Evolutionary conservation across 1,140 invertebrate genomes (phyloP), one percentile per base, ranked within the genome.

Genomic region (Phthorimaea operculella): DNA sequence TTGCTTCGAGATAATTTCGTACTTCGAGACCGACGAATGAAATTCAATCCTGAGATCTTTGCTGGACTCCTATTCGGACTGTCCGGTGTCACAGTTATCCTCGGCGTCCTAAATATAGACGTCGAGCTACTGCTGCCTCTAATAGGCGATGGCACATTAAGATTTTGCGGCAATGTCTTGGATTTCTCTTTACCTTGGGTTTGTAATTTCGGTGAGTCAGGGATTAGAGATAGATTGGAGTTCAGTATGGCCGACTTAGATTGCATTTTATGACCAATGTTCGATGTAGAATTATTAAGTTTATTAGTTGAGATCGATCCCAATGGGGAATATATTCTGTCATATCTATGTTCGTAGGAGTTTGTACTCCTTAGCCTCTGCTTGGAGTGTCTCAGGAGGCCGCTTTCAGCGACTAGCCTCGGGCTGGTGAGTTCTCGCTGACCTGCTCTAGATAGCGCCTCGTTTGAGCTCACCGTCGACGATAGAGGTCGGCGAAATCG

Each of bases 1-100:
- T 89, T 90, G 63, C 90, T 92, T 52, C 90, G 85, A 0, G 90
- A 88, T 12, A 93, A 68, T 72, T 92, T 93, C 0, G 90, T 91
- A 61, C 91, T 92, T 63, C 92, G 89, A 1, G 91, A 91, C 42
- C 91, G 79, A 7, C 91, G 83, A 58, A 92, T 91, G 39, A 89
- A 88, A 70, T 87, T 89, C 0, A 89, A 68, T 14, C 85, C 83
- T 15, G 87, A 86, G 57, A 82, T 76, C 65, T 86, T 88, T 34
- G 87, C 87, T 6, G 87, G 76, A 62, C 82, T 78, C 59, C 76
- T 84, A 52, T 78, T 82, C n/a, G 80, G 76, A 68, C 79, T 83
- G 18, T 84, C 83, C 12, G 82, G 78, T 28, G 79, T 81, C 17
- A 80, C 73, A 0, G 77, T 84, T 56, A 82, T 83, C 64, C 71